A percentile compares a stretch with the other conserved stretches of the same genome.
Evolutionary conservation across 2,888 invertebrate species (phyloP).

Genomic region (Eilema sororculum): DNA sequence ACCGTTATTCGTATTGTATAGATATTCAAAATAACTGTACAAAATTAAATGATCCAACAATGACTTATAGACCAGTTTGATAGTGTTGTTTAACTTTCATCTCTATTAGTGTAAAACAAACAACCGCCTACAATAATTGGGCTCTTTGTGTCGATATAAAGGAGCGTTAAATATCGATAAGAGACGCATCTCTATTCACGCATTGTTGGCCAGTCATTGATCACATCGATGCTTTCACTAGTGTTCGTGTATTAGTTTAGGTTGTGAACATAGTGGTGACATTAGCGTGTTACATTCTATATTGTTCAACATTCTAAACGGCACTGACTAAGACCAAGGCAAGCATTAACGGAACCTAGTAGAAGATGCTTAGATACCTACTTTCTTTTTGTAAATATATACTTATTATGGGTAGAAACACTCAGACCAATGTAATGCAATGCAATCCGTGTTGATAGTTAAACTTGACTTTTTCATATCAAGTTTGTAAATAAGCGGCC

Average conservation of each 20-base stretch:
- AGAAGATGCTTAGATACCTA: too few relatives aligned
- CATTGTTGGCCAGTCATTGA: constrained; percentile 46
- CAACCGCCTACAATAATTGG: constrained; percentile 35
- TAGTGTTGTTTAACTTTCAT: constrained; percentile 16
- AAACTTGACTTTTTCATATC: too few relatives aligned
- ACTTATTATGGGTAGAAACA: too few relatives aligned
- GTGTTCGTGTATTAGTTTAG: constrained; percentile 26
- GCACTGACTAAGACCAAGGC: too few relatives aligned
- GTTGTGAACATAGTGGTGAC: constrained; percentile 11
- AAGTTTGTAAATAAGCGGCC: too few relatives aligned
- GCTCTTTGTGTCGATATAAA: constrained; percentile 25
- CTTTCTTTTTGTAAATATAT: too few relatives aligned
- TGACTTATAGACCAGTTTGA: neutral
- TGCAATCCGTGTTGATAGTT: too few relatives aligned
- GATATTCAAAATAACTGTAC: constrained; percentile 1
- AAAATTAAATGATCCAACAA: neutral
- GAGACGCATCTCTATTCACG: constrained; percentile 48
- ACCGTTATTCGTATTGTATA: neutral
- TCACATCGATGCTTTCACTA: constrained; percentile 53
- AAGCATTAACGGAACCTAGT: too few relatives aligned
- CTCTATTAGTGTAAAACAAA: constrained; percentile 36
- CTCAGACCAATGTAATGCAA: too few relatives aligned
- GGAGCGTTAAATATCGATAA: constrained; percentile 42
- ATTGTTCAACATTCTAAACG: too few relatives aligned
- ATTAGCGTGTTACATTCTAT: constrained; percentile 11